Base-by-base conservation (phyloP, 1,140 invertebrate species). In the Drosophila virilis region DNA sequence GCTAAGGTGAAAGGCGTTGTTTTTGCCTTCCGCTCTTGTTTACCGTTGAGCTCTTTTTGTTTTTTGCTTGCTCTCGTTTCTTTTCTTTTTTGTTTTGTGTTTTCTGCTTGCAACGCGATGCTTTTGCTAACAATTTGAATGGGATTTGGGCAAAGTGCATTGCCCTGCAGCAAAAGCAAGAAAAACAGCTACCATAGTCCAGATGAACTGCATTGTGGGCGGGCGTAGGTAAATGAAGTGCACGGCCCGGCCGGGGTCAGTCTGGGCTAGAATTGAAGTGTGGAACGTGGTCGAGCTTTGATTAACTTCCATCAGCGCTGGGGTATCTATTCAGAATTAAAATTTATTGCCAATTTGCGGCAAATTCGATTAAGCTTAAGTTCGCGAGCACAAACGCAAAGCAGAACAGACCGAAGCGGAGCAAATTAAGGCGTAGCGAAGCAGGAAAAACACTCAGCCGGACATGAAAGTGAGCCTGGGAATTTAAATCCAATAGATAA, bases 291-390 rank as follows among this genome's bases (percentile, higher is more conserved):
- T 46, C 45, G 13, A 17, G 35, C 51, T 71, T 88, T 86, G 84
- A 86, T 86, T 86, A 83, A 77, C 72, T 83, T 83, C 72, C 76
- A 88, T 88, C 83, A 79, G 74, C 75, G 65, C 50, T 51, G 61
- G 68, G 84, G 52, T 78, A 83, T 79, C 68, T 70, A 77, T 80
- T 83, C 84, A 84, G 77, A 91, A 91, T 91, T 91, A 91, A 91
- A 91, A 91, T 91, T 91, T 91, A 91, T 91, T 91, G 80, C 75
- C 88, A 91, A 91, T 91, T 91, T 91, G 88, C 74, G 88, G 88
- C 61, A 82, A 81, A 91, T 89, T 91, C 88, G 88, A 91, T 91
- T 91, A 91, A 82, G 75, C 78, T 89, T 74, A 78, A 74, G 80
- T 74, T 80, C 65, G 69, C 68, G 69, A 61, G 43, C 52, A 69